phyloP scores from a whole-genome alignment of 1,140 invertebrate species.

The Maconellicoccus hirsutus region DNA sequence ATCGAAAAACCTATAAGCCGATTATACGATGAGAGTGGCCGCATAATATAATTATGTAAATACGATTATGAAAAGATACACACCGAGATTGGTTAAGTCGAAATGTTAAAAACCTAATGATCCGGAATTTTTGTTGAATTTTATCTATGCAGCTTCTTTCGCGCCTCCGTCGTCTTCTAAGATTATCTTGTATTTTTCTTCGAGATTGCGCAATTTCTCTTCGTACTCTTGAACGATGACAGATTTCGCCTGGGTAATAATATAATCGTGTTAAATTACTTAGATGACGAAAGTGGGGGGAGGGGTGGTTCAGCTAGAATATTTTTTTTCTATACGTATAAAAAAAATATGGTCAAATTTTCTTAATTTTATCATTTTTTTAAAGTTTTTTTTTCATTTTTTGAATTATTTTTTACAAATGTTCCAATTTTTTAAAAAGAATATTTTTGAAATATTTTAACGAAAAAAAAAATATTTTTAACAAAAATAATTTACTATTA shows the following conservation, averaged over 20 bases:
- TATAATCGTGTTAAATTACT: neutral
- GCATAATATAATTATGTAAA: too few species aligned
- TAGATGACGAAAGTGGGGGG: too few species aligned
- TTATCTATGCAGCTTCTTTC: neutral
- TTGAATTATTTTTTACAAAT: too few species aligned
- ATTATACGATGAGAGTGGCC: neutral
- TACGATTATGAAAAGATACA: neutral
- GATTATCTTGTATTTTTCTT: slow-evolving; percentile 24
- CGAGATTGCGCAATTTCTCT: slow-evolving; percentile 21
- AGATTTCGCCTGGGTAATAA: slow-evolving; percentile 18
- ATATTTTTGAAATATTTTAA: too few species aligned
- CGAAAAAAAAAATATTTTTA: too few species aligned
- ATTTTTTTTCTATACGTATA: too few species aligned
- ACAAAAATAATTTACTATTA: too few species aligned
- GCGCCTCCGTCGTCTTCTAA: neutral
- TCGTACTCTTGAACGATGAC: slow-evolving; percentile 23
- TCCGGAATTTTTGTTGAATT: neutral
- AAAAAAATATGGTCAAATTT: neutral
- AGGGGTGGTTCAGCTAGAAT: too few species aligned
- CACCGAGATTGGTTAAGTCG: neutral
- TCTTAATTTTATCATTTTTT: neutral
- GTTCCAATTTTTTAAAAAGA: too few species aligned
- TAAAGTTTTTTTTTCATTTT: too few species aligned
- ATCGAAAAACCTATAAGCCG: neutral
- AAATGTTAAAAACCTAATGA: neutral